Evolutionary conservation across 2,113 vertebrate genomes (phyloP).

Genomic region (Petrocephalus microphthalmus): DNA sequence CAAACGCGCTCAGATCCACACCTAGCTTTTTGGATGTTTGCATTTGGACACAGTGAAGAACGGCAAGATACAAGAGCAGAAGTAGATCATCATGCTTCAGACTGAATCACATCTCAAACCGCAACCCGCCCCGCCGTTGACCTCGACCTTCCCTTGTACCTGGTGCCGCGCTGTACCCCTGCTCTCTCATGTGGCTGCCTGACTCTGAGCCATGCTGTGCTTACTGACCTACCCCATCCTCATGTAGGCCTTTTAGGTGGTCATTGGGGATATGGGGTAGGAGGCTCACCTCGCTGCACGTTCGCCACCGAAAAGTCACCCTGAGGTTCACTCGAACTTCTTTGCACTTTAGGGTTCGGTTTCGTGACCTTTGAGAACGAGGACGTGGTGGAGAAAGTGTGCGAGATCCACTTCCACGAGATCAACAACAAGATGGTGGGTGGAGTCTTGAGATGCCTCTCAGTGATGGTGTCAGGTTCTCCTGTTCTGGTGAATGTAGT

Average conservation of each 20-base stretch:
- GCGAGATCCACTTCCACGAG: constrained; percentile 98
- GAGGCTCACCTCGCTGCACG: neutral
- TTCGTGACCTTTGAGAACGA: constrained; percentile 97
- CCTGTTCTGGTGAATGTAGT: neutral
- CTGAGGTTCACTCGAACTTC: neutral
- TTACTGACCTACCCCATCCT: neutral
- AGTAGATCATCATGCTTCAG: neutral
- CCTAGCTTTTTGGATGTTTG: neutral
- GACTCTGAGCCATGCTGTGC: neutral
- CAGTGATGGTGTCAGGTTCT: neutral
- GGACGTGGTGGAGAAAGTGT: constrained; percentile 98
- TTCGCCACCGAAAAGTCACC: neutral
- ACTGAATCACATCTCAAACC: neutral
- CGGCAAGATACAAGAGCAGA: neutral
- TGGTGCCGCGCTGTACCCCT: neutral
- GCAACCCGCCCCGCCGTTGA: neutral
- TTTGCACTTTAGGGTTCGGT: constrained; percentile 59
- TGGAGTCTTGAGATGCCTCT: neutral
- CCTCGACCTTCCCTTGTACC: neutral
- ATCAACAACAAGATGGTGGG: constrained; percentile 99
- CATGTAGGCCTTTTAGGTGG: neutral
- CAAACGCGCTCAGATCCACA: neutral
- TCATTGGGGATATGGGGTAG: neutral
- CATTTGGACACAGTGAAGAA: neutral
- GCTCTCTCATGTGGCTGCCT: neutral